phyloP scores from a whole-genome alignment of 2,113 vertebrate genomes.

The Seriola quinqueradiata region DNA sequence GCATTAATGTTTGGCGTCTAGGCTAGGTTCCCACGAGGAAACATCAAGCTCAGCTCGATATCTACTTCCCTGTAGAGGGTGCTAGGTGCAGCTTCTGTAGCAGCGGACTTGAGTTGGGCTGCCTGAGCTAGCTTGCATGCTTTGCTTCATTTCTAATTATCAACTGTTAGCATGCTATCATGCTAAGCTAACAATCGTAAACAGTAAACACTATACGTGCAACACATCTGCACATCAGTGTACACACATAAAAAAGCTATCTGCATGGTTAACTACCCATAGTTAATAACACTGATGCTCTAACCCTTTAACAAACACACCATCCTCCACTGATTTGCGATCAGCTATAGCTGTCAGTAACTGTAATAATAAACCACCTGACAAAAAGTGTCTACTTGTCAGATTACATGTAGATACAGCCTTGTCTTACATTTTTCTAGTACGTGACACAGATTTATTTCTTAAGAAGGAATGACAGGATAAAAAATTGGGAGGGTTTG shows the following conservation, averaged over 20 bases:
- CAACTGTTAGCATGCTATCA: background rate
- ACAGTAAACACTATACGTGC: too few relatives aligned
- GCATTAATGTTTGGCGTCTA: too few relatives aligned
- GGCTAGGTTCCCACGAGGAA: too few relatives aligned
- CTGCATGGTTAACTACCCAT: too few relatives aligned
- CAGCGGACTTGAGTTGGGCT: too few relatives aligned
- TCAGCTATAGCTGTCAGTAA: too few relatives aligned
- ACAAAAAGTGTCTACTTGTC: background rate
- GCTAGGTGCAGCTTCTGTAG: too few relatives aligned
- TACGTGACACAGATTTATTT: conserved; percentile 12
- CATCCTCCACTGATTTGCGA: background rate
- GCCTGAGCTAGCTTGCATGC: background rate
- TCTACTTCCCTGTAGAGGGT: too few relatives aligned
- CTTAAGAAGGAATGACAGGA: background rate
- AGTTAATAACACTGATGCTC: background rate
- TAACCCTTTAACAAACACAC: background rate
- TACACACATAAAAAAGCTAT: background rate
- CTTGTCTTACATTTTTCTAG: background rate
- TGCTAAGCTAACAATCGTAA: too few relatives aligned
- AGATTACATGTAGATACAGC: background rate
- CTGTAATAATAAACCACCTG: background rate
- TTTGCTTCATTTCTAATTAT: background rate
- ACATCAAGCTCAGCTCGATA: too few relatives aligned
- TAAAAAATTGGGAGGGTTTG: background rate
- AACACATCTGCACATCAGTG: too few relatives aligned